These are phyloP conservation scores for Temnothorax curvispinosus DNA, from an alignment of 1,140 invertebrate species.

Conservation along the genomic window DNA sequence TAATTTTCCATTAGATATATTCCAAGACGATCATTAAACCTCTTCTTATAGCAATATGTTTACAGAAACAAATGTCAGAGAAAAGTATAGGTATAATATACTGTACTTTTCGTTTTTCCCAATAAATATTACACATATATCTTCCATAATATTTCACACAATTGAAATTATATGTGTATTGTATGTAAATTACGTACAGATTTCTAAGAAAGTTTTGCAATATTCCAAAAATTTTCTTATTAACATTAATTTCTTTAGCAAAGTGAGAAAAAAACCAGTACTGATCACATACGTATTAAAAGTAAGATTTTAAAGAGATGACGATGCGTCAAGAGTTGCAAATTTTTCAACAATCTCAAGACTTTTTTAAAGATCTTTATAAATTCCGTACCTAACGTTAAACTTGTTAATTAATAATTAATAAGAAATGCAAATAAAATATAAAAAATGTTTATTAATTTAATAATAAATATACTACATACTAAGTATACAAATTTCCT, in stretches of 20 bases:
- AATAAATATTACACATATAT: background rate
- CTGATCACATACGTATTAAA: background rate
- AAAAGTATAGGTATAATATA: constrained; percentile 11
- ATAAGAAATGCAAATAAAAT: constrained; percentile 2
- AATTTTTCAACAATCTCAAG: background rate
- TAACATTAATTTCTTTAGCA: background rate
- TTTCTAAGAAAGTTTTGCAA: background rate
- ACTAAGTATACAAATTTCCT: background rate
- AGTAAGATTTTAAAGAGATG: background rate
- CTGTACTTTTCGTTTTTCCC: background rate
- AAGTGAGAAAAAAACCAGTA: background rate
- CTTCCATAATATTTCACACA: background rate
- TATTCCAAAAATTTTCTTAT: no score
- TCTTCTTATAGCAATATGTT: background rate
- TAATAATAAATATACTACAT: background rate
- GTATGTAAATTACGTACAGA: background rate
- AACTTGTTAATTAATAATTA: background rate
- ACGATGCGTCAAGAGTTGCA: background rate
- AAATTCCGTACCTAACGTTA: background rate
- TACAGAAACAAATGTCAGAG: background rate
- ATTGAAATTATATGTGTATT: background rate
- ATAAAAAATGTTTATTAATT: constrained; percentile 1
- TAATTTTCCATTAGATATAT: constrained; percentile 2
- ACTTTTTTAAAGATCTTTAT: background rate
- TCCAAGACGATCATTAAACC: background rate